Evolutionary conservation across 2,797 vertebrate genomes (phyloP).

Genomic region (Notolabrus celidotus): DNA sequence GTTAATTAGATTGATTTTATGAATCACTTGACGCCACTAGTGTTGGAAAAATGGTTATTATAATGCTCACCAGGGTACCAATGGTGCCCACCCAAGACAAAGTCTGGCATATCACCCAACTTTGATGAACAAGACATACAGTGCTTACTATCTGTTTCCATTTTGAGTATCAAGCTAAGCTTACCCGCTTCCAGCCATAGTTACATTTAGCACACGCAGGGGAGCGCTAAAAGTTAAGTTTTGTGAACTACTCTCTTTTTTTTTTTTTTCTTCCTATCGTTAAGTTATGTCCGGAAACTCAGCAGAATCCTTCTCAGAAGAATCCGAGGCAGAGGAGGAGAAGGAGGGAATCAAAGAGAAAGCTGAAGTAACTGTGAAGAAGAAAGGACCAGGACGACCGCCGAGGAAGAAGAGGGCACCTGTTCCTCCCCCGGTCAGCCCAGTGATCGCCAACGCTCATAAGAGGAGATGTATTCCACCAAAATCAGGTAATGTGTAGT

Average conservation of each 20-base stretch:
- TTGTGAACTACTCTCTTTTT: too few species aligned
- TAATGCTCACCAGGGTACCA: not conserved
- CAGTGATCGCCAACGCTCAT: constrained; percentile 58
- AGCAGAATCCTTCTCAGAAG: constrained; percentile 84
- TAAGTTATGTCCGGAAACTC: constrained; percentile 88
- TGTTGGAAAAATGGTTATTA: not conserved
- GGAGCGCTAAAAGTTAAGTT: too few species aligned
- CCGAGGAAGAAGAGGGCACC: constrained; percentile 74
- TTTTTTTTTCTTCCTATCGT: not conserved
- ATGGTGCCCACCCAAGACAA: not conserved
- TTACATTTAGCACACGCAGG: not conserved
- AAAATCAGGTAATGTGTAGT: constrained; percentile 87
- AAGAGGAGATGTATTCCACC: constrained; percentile 82
- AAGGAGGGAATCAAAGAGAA: constrained; percentile 78
- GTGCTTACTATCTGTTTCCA: not conserved
- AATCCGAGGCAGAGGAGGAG: constrained; percentile 77
- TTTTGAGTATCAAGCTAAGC: not conserved
- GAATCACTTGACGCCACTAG: too few species aligned
- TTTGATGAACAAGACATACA: not conserved
- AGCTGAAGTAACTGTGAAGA: constrained; percentile 66
- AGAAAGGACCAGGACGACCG: constrained; percentile 78
- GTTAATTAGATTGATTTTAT: too few species aligned
- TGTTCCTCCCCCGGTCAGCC: constrained; percentile 41
- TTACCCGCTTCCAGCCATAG: too few species aligned
- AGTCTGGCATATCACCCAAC: not conserved